Evolutionary conservation across 2,888 invertebrate genomes (phyloP).

Genomic region (Pelosia muscerda): DNA sequence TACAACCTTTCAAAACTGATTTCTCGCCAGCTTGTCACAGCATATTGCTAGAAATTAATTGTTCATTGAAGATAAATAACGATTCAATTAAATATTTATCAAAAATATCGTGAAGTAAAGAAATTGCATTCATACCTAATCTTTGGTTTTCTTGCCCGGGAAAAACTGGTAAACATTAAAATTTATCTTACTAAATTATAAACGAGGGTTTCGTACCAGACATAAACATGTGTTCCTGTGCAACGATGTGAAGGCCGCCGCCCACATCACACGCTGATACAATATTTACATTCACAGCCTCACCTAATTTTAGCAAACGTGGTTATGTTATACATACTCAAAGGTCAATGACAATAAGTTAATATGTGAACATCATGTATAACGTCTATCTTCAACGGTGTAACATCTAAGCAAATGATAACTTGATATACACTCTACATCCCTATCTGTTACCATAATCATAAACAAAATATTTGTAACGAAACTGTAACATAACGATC

Average conservation of each 20-base stretch:
- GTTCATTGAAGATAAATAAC: not conserved
- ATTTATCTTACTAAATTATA: conserved; percentile 55
- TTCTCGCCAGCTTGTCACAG: conserved; percentile 43
- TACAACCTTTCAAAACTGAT: conserved; percentile 59
- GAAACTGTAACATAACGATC: conserved; percentile 33
- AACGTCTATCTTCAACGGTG: too few species aligned
- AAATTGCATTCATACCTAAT: not conserved
- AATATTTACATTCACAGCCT: conserved; percentile 70
- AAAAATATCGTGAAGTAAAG: not conserved
- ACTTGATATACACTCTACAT: not conserved
- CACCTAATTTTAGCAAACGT: conserved; percentile 66
- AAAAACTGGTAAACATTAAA: conserved; percentile 36
- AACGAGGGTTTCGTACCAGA: conserved; percentile 63
- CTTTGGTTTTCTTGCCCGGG: conserved; percentile 23
- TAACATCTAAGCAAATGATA: not conserved
- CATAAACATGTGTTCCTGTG: conserved; percentile 79
- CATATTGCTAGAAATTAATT: conserved; percentile 48
- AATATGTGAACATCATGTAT: not conserved
- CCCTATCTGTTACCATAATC: conserved; percentile 31
- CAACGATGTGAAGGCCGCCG: conserved; percentile 76
- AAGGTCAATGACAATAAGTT: conserved; percentile 7
- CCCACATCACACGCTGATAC: conserved; percentile 60
- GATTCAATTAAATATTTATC: not conserved
- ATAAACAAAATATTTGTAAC: conserved; percentile 49
- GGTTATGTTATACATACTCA: conserved; percentile 7